These are phyloP conservation scores for Pterobdella sp. DNA, from an alignment of 2,888 invertebrate genomes.

Conservation along the genomic window DNA sequence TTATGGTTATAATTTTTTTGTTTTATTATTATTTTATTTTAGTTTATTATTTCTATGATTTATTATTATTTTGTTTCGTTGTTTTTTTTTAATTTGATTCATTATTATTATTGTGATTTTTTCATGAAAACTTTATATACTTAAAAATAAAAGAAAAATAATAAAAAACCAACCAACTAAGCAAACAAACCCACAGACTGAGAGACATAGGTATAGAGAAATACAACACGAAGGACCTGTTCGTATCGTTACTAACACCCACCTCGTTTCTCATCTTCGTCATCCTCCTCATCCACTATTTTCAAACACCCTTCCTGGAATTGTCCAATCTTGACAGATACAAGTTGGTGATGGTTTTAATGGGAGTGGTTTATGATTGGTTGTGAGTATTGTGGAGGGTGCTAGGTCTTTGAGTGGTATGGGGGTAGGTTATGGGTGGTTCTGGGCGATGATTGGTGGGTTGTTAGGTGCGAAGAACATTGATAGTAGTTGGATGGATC, in stretches of 20 bases:
- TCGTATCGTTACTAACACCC: conserved; percentile 82
- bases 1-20: not conserved
- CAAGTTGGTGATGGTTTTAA: conserved; percentile 32
- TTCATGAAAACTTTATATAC: not conserved
- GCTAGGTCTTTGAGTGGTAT: not conserved
- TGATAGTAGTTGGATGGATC: too few species aligned
- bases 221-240: conserved; percentile 78
- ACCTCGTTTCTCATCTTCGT: conserved; percentile 92
- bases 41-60: too few species aligned
- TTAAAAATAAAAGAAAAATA: not conserved
- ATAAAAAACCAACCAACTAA: not conserved
- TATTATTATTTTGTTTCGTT: too few species aligned
- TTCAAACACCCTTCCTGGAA: conserved; percentile 81
- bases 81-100: not conserved
- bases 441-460: too few species aligned
- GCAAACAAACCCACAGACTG: conserved; percentile 55
- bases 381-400: not conserved
- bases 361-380: not conserved
- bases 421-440: too few species aligned
- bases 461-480: too few species aligned
- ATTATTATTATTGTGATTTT: not conserved
- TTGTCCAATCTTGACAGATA: conserved; percentile 45
- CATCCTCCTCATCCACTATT: conserved; percentile 91
- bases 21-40: not conserved
- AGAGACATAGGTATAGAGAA: conserved; percentile 83